Base-by-base conservation (phyloP, 2,888 invertebrate species). In the Lasius platythorax region DNA sequence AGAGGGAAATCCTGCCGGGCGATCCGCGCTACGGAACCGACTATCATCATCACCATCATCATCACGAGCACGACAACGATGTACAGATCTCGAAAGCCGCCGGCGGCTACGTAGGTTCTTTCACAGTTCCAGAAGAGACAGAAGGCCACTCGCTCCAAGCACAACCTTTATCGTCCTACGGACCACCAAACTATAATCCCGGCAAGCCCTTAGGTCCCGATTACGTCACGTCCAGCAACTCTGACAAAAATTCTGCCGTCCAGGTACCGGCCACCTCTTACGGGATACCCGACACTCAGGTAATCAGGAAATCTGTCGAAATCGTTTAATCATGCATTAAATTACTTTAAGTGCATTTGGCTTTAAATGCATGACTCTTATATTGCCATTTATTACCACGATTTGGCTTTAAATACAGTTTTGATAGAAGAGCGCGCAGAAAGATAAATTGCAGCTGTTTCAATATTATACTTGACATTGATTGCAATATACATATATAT, bases 11-110 rank as follows among this genome's bases (percentile, higher is more conserved):
- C 73, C 85, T 94, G n/a, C 94, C 94, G 0, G 94, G 94, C 3
- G 95, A 95, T 76, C 82, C 93, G 43, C 93, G 95, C 30, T 95
- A 93, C 82, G 93, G 93, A 43, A 95, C 92, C 89, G 94, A 89
- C 90, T 94, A 91, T 91, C 88, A 73, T 2, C 58, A 93, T 85
- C 87, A 95, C 87, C 86, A 94, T 92, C 85, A 85, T 50, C 89
- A 91, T 28, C 78, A 85, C 5, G 84, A 79, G 1, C 84, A 88
- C 11, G 85, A 87, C 6, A 90, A 90, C 53, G 88, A 87, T 61
- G 73, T 92, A 11, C 72, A 91, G 63, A 56, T 89, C 30, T 56
- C 68, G 2, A 84, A 12, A 87, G 67, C 90, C 3, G 9, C 76
- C 9, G 85, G 87, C 18, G 84, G 87, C 28, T 91, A 91, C 76